Evolutionary conservation across 2,113 vertebrate genomes (phyloP).

Genomic region (Fregetta grallaria): DNA sequence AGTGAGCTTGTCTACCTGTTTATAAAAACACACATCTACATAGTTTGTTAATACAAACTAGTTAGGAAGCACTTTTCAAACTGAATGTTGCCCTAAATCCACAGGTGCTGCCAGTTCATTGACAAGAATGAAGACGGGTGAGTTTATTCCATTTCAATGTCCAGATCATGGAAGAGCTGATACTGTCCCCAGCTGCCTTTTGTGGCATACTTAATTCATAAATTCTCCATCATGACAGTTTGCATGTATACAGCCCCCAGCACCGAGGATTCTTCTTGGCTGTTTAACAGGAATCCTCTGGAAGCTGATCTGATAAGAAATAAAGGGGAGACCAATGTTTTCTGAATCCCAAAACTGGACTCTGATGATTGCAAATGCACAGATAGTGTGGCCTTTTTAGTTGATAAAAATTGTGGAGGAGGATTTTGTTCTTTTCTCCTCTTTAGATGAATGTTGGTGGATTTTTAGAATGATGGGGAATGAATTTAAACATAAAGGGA

Average conservation of each 20-base stretch:
- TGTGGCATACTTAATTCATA: not conserved
- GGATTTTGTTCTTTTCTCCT: not conserved
- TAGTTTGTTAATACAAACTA: not conserved
- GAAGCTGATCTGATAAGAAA: not conserved
- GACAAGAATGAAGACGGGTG: not conserved
- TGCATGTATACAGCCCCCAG: not conserved
- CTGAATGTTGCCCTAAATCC: not conserved
- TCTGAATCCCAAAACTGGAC: not conserved
- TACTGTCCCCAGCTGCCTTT: not conserved
- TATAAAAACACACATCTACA: fast-evolving
- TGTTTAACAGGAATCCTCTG: not conserved
- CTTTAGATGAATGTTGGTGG: not conserved
- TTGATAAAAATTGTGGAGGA: not conserved
- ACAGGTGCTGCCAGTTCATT: not conserved
- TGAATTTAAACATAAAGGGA: not conserved
- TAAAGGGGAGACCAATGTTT: not conserved
- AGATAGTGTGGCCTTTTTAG: not conserved
- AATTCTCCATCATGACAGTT: not conserved
- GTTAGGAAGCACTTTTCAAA: not conserved
- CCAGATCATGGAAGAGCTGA: not conserved
- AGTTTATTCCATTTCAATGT: not conserved
- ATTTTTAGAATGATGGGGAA: not conserved
- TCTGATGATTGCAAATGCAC: not conserved
- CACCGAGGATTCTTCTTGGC: not conserved
- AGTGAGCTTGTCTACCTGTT: not conserved